Conservation (phyloP, 2,113 vertebrate species). For the Paradoxurus hermaphroditus region DNA sequence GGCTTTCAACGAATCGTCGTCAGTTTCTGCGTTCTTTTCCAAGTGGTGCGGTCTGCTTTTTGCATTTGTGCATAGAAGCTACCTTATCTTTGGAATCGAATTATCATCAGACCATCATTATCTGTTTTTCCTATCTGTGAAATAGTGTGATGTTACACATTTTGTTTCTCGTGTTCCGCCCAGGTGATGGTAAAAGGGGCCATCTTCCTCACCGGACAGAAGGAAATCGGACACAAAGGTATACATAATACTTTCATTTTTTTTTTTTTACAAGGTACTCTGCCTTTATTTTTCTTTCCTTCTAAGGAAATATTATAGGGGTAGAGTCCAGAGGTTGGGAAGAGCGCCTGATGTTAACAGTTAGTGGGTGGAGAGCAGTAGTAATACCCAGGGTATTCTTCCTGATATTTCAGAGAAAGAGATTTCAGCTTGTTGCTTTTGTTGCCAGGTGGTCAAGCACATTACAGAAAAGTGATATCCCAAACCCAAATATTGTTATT, state of each 20-base stretch:
- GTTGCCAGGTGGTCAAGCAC: neutral
- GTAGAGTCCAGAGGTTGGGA: neutral
- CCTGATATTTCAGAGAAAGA: neutral
- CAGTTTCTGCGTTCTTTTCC: neutral
- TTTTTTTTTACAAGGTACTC: neutral
- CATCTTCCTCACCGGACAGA: constrained; percentile 80
- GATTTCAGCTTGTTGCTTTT: neutral
- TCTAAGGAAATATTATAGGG: neutral
- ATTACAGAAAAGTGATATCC: neutral
- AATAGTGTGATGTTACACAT: neutral
- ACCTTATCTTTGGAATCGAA: neutral
- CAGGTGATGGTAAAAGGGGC: constrained; percentile 85
- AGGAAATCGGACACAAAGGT: constrained; percentile 70
- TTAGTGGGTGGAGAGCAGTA: neutral
- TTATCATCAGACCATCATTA: neutral
- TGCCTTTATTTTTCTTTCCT: neutral
- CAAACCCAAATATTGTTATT: neutral
- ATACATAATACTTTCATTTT: neutral
- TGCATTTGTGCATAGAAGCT: neutral
- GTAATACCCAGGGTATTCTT: neutral
- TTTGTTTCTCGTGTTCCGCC: constrained; percentile 11
- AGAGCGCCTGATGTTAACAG: neutral
- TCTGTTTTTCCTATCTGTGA: neutral
- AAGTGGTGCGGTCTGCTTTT: neutral
- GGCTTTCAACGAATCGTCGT: neutral